A percentile compares a stretch with the other conserved stretches of the same genome.
phyloP scores from a whole-genome alignment of 1,140 invertebrate genomes.

The Sarcophaga peregrina region DNA sequence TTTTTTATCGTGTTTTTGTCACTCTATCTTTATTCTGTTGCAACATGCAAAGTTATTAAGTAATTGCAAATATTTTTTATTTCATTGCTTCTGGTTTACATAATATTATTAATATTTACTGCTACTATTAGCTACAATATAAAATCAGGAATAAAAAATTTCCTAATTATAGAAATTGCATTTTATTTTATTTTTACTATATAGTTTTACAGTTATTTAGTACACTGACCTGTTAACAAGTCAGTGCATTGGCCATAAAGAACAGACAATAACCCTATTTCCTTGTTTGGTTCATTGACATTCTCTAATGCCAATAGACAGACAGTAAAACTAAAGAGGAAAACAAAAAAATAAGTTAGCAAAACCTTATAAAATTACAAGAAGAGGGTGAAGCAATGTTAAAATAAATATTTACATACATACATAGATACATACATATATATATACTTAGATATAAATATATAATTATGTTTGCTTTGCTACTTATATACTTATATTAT shows the following conservation, averaged over 20 bases:
- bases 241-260: neutral
- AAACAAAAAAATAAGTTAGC: too few species aligned
- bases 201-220: neutral
- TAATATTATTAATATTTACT: too few species aligned
- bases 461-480: neutral
- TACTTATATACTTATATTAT: neutral
- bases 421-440: neutral
- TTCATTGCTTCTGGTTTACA: too few species aligned
- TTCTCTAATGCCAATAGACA: constrained; percentile 6
- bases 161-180: neutral
- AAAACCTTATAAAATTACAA: too few species aligned
- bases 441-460: neutral
- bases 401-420: neutral
- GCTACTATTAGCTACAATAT: too few species aligned
- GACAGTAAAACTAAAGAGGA: neutral
- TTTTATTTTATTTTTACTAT: neutral
- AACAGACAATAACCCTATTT: neutral
- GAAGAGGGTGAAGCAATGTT: neutral
- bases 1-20: too few species aligned
- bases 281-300: constrained; percentile 21
- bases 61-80: too few species aligned
- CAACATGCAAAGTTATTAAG: too few species aligned
- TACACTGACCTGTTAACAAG: constrained; percentile 14
- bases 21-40: too few species aligned
- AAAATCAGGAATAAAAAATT: too few species aligned